Percentiles rank a stretch among this genome's conserved stretches.
Conservation (phyloP, 2,113 vertebrate species). For the Chaenocephalus aceratus region DNA sequence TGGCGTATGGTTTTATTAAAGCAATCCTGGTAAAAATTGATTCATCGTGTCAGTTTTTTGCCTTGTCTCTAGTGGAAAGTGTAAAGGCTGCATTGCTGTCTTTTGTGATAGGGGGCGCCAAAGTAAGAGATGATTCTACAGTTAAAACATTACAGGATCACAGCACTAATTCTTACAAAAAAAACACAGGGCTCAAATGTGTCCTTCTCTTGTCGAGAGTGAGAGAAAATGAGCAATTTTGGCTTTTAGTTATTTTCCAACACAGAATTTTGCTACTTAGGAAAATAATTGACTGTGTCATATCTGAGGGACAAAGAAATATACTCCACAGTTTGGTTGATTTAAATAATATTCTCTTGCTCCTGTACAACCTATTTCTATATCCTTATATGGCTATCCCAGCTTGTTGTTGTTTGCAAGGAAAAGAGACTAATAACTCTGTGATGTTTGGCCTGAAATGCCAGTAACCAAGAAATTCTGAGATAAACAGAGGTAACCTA, state of each 20-base stretch:
- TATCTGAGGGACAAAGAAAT: not conserved
- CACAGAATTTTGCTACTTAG: slow-evolving; percentile 6
- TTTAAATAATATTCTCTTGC: slow-evolving; percentile 12
- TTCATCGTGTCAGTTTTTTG: not conserved
- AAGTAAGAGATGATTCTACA: not conserved
- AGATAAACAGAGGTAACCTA: slow-evolving; percentile 17
- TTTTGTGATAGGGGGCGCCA: not conserved
- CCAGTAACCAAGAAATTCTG: slow-evolving; percentile 24
- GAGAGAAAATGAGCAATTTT: slow-evolving; percentile 1
- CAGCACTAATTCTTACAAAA: not conserved
- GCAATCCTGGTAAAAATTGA: not conserved
- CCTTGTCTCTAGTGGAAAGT: not conserved
- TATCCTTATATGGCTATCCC: slow-evolving; percentile 18
- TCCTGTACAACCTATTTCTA: not conserved
- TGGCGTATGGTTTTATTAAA: not conserved
- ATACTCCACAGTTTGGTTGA: slow-evolving; percentile 14
- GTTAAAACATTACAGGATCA: slow-evolving; percentile 2
- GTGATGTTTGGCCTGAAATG: not conserved
- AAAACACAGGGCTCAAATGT: not conserved
- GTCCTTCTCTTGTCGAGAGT: not conserved
- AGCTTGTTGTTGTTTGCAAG: slow-evolving; percentile 10
- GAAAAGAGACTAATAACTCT: slow-evolving; percentile 35
- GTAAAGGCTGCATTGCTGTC: not conserved
- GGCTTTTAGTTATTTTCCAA: not conserved
- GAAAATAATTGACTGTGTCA: not conserved